These are phyloP conservation scores for Mandrillus leucophaeus DNA, from an alignment of 2,113 vertebrate genomes.

Conservation along the genomic window DNA sequence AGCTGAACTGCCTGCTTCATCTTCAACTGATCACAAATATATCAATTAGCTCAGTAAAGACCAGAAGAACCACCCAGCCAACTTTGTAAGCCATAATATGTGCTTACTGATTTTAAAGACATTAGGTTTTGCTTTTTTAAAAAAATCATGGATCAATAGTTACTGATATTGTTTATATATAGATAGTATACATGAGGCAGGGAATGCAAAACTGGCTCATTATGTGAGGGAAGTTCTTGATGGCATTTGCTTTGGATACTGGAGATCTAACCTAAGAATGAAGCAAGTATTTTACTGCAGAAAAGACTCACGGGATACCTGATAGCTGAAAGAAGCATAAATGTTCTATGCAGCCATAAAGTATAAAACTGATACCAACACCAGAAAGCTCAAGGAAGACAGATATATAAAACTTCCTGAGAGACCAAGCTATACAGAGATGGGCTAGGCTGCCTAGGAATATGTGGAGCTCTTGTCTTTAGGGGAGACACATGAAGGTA, in stretches of 20 bases:
- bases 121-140: neutral
- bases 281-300: neutral
- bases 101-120: neutral
- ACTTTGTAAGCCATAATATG: neutral
- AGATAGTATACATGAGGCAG: neutral
- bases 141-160: neutral
- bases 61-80: neutral
- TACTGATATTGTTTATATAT: neutral
- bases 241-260: neutral
- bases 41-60: neutral
- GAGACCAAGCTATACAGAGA: neutral
- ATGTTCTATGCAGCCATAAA: neutral
- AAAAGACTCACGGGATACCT: neutral
- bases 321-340: neutral
- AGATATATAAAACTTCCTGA: neutral
- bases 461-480: neutral
- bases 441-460: neutral
- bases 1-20: neutral
- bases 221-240: neutral
- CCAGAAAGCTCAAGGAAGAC: neutral
- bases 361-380: neutral
- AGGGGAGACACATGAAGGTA: neutral
- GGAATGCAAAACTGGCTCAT: neutral
- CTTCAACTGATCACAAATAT: neutral
- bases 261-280: neutral